A percentile compares a stretch with the other conserved stretches of the same genome.
These are phyloP conservation scores for Phalacrocorax aristotelis DNA, from an alignment of 2,113 vertebrate species.

Conservation along the genomic window DNA sequence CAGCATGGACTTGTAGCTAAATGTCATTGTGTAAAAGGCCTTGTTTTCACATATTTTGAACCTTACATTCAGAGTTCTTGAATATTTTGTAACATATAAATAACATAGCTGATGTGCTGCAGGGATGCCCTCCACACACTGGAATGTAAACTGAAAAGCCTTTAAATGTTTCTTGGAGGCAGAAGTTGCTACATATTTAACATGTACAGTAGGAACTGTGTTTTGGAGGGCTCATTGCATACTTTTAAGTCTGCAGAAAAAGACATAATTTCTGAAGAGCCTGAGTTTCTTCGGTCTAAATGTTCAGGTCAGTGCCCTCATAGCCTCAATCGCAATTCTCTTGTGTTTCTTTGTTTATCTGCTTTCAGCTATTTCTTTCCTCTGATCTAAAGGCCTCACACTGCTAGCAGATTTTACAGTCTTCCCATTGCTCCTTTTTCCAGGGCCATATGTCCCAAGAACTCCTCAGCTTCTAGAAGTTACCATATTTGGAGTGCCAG, in stretches of 20 bases:
- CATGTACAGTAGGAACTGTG: not conserved
- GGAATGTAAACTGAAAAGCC: not conserved
- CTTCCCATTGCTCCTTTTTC: not conserved
- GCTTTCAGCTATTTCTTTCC: not conserved
- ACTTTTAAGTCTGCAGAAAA: not conserved
- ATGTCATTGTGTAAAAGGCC: not conserved
- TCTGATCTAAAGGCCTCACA: not conserved
- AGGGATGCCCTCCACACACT: fast-evolving
- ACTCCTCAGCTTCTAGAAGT: not conserved
- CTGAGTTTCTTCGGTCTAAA: not conserved
- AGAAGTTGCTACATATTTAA: not conserved
- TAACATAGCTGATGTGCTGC: not conserved
- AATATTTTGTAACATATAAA: not conserved
- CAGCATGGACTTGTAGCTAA: not conserved
- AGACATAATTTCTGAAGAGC: not conserved
- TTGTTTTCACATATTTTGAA: not conserved
- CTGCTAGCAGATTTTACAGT: not conserved
- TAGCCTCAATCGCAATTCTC: not conserved
- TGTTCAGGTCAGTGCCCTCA: not conserved
- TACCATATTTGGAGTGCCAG: not conserved
- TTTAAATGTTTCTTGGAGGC: not conserved
- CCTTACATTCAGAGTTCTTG: not conserved
- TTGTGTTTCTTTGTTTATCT: not conserved
- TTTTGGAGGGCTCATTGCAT: not conserved
- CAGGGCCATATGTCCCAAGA: not conserved